Base-by-base conservation (phyloP, 2,797 vertebrate species). In the Aldrovandia affinis region DNA sequence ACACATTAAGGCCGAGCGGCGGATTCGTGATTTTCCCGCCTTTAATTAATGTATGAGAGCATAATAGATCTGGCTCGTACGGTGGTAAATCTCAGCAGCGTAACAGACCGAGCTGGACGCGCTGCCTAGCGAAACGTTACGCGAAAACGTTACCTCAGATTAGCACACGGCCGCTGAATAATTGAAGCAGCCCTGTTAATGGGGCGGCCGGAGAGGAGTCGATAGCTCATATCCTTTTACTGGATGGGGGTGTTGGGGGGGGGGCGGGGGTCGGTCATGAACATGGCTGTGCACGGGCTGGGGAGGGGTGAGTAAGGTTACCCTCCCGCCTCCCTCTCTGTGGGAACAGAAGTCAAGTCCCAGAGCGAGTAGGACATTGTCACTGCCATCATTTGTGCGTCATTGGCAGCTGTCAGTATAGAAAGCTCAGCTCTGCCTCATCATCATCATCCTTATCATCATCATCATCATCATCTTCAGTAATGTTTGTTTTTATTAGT, bases 221-320 rank as follows among this genome's bases (percentile, higher is more conserved):
- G 54, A 82, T 82, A 82, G 39, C 81, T 68, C 63, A 82, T 82
- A 42, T 82, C 59, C 36, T 47, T 82, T 82, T 82, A 65, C 81
- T 65, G 80, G 57, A 65, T 36, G 44, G 78, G 20, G 18, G 50
- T 7, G 80, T 8, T 28, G 14, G 65, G 3, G 12, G 2, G 28
- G 8, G 18, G 28, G n/a, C 6, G 10, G n/a, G 52, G 18, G 39
- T n/a, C 7, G 81, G 39, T 28, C 81, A 0, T 68, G 59, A 65
- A 82, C 81, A 59, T 65, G 81, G 81, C 25, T 47, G 54, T 55
- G 55, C 47, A 50, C 20, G 42, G 22, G 12, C 80, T 65, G 57
- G 73, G 39, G 7, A 33, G 65, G 30, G 65, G 18, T 30, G 15
- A 36, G 65, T 10, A 1, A n/a, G 25, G 68, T 39, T 30, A 73